phyloP scores from a whole-genome alignment of 1,140 invertebrate species.

The Euglossa dilemma region DNA sequence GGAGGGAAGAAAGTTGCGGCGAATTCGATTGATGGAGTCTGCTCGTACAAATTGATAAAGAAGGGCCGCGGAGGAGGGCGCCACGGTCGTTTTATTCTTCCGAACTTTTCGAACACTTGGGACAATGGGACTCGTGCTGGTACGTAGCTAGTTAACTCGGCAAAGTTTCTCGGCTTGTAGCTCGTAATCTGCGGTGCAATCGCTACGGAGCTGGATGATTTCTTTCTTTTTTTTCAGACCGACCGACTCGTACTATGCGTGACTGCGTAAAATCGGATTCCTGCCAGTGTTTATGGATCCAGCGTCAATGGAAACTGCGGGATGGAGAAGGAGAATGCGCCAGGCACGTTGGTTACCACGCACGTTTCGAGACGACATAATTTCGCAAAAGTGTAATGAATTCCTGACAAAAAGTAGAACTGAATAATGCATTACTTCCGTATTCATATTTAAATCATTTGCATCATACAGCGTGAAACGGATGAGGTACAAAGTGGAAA shows the following conservation, averaged over 20 bases:
- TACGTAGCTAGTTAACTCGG: neutral
- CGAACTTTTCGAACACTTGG: neutral
- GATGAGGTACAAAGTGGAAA: neutral
- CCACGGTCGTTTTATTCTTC: neutral
- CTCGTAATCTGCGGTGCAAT: neutral
- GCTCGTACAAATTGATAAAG: neutral
- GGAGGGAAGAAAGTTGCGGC: too few species aligned
- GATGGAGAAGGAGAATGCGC: too few species aligned
- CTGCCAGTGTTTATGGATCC: too few species aligned
- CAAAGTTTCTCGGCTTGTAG: neutral
- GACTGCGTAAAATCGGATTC: too few species aligned
- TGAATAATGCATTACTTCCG: neutral
- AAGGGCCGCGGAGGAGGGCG: neutral
- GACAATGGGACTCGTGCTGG: neutral
- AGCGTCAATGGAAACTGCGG: too few species aligned
- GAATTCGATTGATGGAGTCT: neutral
- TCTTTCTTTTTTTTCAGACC: too few species aligned
- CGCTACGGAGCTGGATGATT: neutral
- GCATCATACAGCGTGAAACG: neutral
- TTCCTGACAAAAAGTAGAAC: neutral
- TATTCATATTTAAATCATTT: slow-evolving; percentile 8
- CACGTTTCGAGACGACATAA: neutral
- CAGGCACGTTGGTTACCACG: too few species aligned
- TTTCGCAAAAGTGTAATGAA: neutral
- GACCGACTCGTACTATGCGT: too few species aligned